Base-by-base conservation (phyloP, 2,797 vertebrate genomes). In the Propithecus deckenii region DNA sequence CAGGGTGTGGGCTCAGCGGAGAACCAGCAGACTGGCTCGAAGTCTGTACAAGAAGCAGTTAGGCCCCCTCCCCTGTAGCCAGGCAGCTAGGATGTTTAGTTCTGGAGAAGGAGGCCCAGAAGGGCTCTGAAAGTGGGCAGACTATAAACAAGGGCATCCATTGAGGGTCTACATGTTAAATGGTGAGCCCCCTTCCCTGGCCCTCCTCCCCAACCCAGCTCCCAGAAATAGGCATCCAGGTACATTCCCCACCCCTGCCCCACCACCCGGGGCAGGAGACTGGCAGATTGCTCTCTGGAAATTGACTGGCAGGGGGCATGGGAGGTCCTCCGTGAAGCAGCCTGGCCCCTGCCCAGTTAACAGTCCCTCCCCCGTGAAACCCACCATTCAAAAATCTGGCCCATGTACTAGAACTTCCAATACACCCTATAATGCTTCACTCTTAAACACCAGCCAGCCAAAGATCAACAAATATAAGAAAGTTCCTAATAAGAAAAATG, bases 1-100 rank as follows among this genome's bases (percentile, higher is more conserved):
- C 25, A 65, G 41, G 2, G 7, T 0, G 5, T 10, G 48, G 23
- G 0, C 50, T 0, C 6, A 7, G 5, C 55, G 38, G n/a, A 69
- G 48, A 74, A 28, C 5, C n/a, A 41, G 0, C 5, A 35, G 46
- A 14, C 3, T 12, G 11, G 10, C 50, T 63, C 67, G 8, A 50
- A 32, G 15, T n/a, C 48, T 76, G 7, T 0, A 9, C 5, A 8
- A 48, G 18, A 32, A 35, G 52, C 12, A 32, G 14, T 13, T 20
- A 35, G 55, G 8, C 0, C 22, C 52, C 41, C 17, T n/a, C 25
- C 18, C 5, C 50, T 14, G 14, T 6, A 41, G 7, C 61, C 72
- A 55, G 72, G 86, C 61, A 75, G 7, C 35, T 15, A 79, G 48
- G 18, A 71, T 10, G 28, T 8, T 83, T 15, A 9, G 7, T 41